A percentile compares a stretch with the other conserved stretches of the same genome.
Conservation (phyloP, 2,797 vertebrate species). For the Pseudotriccus pelzelni region DNA sequence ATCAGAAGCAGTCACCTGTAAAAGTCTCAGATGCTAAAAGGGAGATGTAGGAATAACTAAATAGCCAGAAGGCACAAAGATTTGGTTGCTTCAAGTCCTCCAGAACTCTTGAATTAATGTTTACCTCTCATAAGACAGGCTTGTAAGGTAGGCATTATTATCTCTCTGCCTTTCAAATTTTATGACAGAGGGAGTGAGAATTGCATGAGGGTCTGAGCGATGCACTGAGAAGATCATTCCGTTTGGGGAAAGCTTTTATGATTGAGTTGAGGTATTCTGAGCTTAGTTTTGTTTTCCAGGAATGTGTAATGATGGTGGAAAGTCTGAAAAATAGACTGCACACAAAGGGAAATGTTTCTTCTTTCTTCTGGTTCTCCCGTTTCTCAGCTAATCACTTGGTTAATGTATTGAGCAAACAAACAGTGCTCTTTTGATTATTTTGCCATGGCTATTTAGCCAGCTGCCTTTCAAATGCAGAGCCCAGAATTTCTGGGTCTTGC, state of each 20-base stretch:
- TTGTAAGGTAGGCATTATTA: neutral
- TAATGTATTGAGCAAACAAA: constrained; percentile 47
- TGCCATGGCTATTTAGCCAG: neutral
- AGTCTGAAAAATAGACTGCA: neutral
- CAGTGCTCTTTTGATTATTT: constrained; percentile 22
- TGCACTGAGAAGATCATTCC: neutral
- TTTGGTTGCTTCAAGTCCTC: neutral
- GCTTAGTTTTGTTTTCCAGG: neutral
- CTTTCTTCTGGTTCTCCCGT: neutral
- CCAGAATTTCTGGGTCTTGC: constrained; percentile 36
- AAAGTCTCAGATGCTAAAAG: neutral
- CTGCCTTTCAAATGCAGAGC: constrained; percentile 27
- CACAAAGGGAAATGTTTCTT: neutral
- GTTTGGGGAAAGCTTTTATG: neutral
- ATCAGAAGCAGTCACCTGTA: neutral
- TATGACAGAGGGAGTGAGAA: neutral
- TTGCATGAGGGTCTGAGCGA: neutral
- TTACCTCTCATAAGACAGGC: neutral
- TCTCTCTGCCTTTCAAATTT: neutral
- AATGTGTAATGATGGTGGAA: neutral
- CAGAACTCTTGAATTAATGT: neutral
- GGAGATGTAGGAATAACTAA: neutral
- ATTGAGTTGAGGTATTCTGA: neutral
- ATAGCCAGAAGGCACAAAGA: neutral
- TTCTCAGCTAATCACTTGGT: neutral